Evolutionary conservation across 92 coral and sea anemone genomes (phyloP).

Genomic region (Parazoanthus darwini): DNA sequence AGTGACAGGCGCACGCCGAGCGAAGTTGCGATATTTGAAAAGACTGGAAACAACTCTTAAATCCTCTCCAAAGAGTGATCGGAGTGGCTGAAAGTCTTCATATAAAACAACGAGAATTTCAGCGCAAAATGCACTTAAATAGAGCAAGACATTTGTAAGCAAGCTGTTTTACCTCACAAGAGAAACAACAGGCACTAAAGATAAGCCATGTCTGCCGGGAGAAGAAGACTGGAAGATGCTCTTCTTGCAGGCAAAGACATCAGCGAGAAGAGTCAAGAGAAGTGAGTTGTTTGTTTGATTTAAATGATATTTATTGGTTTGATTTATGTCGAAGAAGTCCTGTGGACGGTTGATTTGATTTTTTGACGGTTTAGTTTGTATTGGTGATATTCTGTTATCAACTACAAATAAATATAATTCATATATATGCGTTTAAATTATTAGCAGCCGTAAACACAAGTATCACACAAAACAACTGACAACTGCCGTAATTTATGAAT

Average conservation of each 20-base stretch:
- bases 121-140: background rate
- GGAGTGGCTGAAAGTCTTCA: background rate
- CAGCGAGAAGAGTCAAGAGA: constrained; percentile 49
- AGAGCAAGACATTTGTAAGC: background rate
- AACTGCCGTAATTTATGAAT: no score
- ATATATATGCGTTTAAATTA: no score
- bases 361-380: no score
- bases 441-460: no score
- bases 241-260: constrained; percentile 87
- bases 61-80: background rate
- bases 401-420: no score
- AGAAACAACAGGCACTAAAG: background rate
- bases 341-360: background rate
- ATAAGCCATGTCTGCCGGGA: constrained; percentile 84
- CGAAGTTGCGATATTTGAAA: background rate
- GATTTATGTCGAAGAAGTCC: background rate
- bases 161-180: background rate
- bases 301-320: background rate
- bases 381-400: no score
- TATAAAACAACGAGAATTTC: no score
- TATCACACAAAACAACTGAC: no score
- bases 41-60: constrained; percentile 20
- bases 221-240: constrained; percentile 91
- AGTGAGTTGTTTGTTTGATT: constrained; percentile 14
- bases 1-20: constrained; percentile 5